Base-by-base conservation (phyloP, 2,113 vertebrate genomes). In the Silurus meridionalis region DNA sequence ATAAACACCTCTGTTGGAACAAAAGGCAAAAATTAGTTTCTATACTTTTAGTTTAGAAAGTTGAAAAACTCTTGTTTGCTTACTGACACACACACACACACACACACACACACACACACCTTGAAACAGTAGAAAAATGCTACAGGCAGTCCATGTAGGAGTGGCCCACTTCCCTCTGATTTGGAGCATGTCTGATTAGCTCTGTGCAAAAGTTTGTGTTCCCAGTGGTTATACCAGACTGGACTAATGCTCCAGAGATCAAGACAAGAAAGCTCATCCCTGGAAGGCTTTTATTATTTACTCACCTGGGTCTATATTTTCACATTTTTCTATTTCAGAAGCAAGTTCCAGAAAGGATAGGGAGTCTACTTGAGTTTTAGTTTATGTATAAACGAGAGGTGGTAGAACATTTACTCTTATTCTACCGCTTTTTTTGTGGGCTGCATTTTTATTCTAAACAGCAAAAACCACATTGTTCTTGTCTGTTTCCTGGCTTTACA, bases 1-100 rank as follows among this genome's bases (percentile, higher is more conserved):
- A 89, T 89, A 90, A 92, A 92, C 85, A 89, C 67, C 85, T 91
- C 90, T 87, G 57, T 91, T 92, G 87, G 52, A 46, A 64, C 8
- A 85, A 69, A 58, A 63, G 64, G 5, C 89, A 89, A 91, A 91
- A 90, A 87, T 55, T 25, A 3, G 82, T 90, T 82, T 85, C 83
- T 82, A 46, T 71, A 74, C 63, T 86, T 84, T 25, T 74, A 25
- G 78, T 77, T 90, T 90, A 85, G 21, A 69, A 63, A 88, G 90
- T 87, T 58, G 52, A 53, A 83, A 85, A 48, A 55, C 82, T 88
- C 78, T 46, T 58, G 60, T 46, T 78, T 14, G 63, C 90, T 89
- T 87, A 72, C 74, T 50, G 55, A 52, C 28, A 52, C 81, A 87
- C 66, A 69, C 66, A 69, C 25, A 69, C 25, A 69, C 28, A 69